Percentiles rank a stretch among this genome's conserved stretches.
Conservation (phyloP, 1,140 invertebrate genomes). For the Eriosoma lanigerum region DNA sequence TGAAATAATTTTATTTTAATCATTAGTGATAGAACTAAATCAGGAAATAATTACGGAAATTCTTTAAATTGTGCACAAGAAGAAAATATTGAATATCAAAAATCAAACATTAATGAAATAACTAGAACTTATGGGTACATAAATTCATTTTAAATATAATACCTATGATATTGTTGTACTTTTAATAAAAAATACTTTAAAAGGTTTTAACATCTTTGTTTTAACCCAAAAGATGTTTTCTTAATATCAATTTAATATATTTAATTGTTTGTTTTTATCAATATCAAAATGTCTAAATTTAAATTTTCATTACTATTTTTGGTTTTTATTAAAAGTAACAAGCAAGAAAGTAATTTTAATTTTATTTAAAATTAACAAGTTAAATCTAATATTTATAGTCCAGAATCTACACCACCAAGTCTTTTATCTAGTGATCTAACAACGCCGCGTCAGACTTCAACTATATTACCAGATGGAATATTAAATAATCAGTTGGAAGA, state of each 20-base stretch:
- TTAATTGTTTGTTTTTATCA: too few relatives aligned
- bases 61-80: neutral
- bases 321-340: too few relatives aligned
- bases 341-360: too few relatives aligned
- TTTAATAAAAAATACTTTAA: neutral
- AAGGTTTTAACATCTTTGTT: neutral
- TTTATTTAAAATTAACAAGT: too few relatives aligned
- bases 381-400: neutral
- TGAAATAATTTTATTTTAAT: neutral
- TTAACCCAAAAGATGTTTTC: too few relatives aligned
- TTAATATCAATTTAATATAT: too few relatives aligned
- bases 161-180: neutral
- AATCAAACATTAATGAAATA: slow-evolving; percentile 2
- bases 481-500: slow-evolving; percentile 11
- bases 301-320: too few relatives aligned
- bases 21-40: slow-evolving; percentile 24
- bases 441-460: slow-evolving; percentile 12
- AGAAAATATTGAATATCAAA: neutral
- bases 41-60: neutral
- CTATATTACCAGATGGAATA: neutral
- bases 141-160: neutral
- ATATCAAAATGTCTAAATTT: too few relatives aligned
- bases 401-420: slow-evolving; percentile 42
- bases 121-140: slow-evolving; percentile 24
- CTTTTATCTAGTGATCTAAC: slow-evolving; percentile 20